Evolutionary conservation across 1,140 invertebrate genomes (phyloP), one percentile per base, ranked within the genome.

Genomic region (Pseudomyrmex dendroicus): DNA sequence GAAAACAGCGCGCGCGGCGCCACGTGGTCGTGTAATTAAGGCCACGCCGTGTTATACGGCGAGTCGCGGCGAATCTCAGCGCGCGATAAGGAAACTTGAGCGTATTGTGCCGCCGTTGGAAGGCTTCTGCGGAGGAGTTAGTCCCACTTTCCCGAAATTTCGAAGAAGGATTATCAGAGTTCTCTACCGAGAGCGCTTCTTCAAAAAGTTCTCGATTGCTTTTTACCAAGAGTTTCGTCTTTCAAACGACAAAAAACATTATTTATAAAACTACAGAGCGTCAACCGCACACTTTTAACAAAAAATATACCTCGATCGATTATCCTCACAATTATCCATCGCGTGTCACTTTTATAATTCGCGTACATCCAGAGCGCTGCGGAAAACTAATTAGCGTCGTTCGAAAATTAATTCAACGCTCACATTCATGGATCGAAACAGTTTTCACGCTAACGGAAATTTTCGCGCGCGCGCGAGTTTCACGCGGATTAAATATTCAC

Each of bases 11-110:
- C 35, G 35, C 35, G 54, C 10, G 20, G 15, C 25, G 59, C 68
- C 80, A 82, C 68, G 57, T 82, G 68, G 80, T 17, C 48, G 22
- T 57, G 68, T 76, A 82, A 82, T 82, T 82, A 82, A 82, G 80
- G 80, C 44, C 44, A 59, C 22, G 12, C 44, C 63, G 52, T 64
- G 44, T 62, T 73, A 73, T 73, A 73, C 56, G 62, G n/a, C 56
- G n/a, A 62, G 72, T 44, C 72, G 44, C 22, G 63, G 35, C 20
- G 20, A 46, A 59, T n/a, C 59, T 46, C 52, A 12, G 63, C 25
- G 35, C 22, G 44, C 66, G 76, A 80, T 59, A 72, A 70, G 54
- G 44, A 72, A 61, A 13, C 52, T 68, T 22, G 9, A 46, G 64
- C 46, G 74, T 57, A 57, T 54, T 44, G 48, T 17, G 8, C 22